Evolutionary conservation across 2,888 invertebrate genomes (phyloP), one percentile per base, ranked within the genome.

Genomic region (Drosophila leonis): DNA sequence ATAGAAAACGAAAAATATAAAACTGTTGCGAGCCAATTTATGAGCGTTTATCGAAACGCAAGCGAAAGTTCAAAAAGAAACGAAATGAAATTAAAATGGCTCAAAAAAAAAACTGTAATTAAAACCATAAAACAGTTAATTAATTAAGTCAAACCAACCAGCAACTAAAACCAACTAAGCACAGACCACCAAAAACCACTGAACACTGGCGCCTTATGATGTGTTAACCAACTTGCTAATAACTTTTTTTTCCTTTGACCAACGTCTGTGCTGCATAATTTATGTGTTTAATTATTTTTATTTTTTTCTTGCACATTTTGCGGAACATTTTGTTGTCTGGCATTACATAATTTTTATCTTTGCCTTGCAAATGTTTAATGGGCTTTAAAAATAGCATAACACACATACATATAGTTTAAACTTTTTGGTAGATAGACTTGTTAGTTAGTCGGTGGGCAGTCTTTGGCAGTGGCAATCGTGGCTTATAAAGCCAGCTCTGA

Each of bases 181-280:
- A 18, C n/a, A 52, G 20, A 56, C 56, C 18, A 54, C 51, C 35
- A 8, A 35, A 51, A 51, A 24, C 31, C 44, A 39, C 46, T 51
- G 49, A 54, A 68, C 60, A 66, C 44, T 67, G 74, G 77, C 80
- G 67, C 68, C 79, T 86, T 67, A 57, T 65, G 68, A 79, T 86
- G 79, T 87, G 82, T 80, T 83, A 82, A 80, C 84, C 84, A 87
- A 82, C 74, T 78, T 87, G 75, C 77, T 89, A 85, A 82, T 83
- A 82, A 86, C 63, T 31, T 24, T 66, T 51, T 62, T 20, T 69
- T 29, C 48, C 41, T 39, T 72, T 63, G 56, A 41, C 54, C 56
- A 52, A 44, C 10, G 46, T 75, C 57, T 68, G 69, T 33, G 33
- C 78, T 72, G 88, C 85, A 89, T 85, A 89, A 84, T 89, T 85